Evolutionary conservation across 2,888 invertebrate genomes (phyloP), one percentile per base, ranked within the genome.

Genomic region (Ophonus ardosiacus): DNA sequence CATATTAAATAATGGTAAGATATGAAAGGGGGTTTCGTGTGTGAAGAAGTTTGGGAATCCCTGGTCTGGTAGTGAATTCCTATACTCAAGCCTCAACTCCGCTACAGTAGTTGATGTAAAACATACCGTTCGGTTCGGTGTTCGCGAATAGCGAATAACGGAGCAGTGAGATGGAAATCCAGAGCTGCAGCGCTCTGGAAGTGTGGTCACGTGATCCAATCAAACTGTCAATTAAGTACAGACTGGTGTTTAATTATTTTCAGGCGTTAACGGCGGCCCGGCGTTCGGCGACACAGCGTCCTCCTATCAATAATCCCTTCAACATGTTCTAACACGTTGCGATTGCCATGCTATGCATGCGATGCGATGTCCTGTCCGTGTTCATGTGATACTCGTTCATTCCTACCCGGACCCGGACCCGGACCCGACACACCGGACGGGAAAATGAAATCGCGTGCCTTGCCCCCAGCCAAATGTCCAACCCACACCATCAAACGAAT

Each of bases 171-270:
- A 81, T 63, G 81, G 81, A 63, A 61, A 63, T 81, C 81, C 63
- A 63, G 81, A 38, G 81, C 81, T 63, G 81, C 65, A 65, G 68
- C 76, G 40, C 71, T 84, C 84, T 84, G 81, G 85, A 85, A 86
- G 86, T 86, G 88, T 87, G 88, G 88, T 89, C 88, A 88, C 88
- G 89, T 89, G 88, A 89, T 90, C 90, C 89, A 90, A 91, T 91
- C 90, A 90, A 91, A 90, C 90, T 90, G 91, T 91, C 91, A 91
- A 90, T 91, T 90, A 90, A 89, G 88, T 87, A 80, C 79, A 87
- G 88, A 89, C 88, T 89, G 89, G 89, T 90, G 90, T 90, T 90
- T 90, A 90, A 90, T 90, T 90, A 90, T 85, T 85, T 85, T 80
- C 85, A 85, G 79, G 38, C 85, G 80, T 80, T 85, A 80, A 38